Base-by-base conservation (phyloP, 92 coral and sea anemone species). In the Heteractis magnifica region DNA sequence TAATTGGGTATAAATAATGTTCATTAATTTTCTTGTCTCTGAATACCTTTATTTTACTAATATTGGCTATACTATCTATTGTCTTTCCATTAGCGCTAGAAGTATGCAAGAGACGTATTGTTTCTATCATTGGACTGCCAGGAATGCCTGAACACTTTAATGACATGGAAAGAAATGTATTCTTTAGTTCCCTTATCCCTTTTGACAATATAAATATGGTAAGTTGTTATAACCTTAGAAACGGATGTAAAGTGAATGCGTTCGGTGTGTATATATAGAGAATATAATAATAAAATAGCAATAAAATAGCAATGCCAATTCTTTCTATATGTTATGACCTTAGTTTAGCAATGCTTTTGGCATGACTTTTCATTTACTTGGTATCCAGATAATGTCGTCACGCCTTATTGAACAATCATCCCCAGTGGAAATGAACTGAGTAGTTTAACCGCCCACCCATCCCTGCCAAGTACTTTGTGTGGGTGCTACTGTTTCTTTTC, bases 131-230 rank as follows among this genome's bases (percentile, higher is more conserved):
- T 79, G 97, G 95, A 53, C 90, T 97, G 19, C 94, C 98, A n/a
- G 98, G 98, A 77, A 94, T 92, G 85, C 98, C 99, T 51, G 90
- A 92, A 73, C 99, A 97, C 65, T 93, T 92, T 75, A 97, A 93
- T 56, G 98, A 97, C 79, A 85, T 84, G 85, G 99, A 97, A 86
- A 85, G 98, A 82, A 94, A 87, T 81, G 87, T 97, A 41, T 92
- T 89, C 75, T 91, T 97, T 87, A 95, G 92, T 72, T 94, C 98
- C 53, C 85, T 97, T 62, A 93, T 97, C 8, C 98, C 99, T 52
- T 92, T 97, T 91, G 99, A 94, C 86, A 92, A 90, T 62, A 75
- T 92, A 14, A 97, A 94, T 77, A 97, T 97, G 99, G 99, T 92
- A 78, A 78, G 92, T 81, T 78, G 44, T 14, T 56, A n/a, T 21